Base-by-base conservation (phyloP, 2,888 invertebrate species). In the Salticus scenicus region DNA sequence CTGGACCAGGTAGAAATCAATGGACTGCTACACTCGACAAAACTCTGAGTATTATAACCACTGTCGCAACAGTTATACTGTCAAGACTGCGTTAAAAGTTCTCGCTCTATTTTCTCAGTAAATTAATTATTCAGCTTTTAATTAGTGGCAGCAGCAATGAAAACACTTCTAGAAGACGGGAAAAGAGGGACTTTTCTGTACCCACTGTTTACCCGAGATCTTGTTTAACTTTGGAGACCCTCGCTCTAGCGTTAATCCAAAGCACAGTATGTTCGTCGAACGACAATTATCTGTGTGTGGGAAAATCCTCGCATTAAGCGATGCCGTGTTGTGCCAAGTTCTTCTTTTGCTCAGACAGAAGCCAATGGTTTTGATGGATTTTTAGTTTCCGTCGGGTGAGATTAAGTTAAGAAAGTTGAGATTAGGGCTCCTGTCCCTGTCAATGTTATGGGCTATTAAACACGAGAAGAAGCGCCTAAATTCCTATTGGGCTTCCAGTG, bases 21-120 rank as follows among this genome's bases (percentile, higher is more conserved):
- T 81, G 81, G 81, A 57, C 63, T 27, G 28, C 73, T 28, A 12
- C 69, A 70, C 77, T 77, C 77, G 30, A 57, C 63, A 41, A 69
- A 71, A 42, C 74, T 67, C 57, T 75, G 73, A 83, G 76, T 80
- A 75, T 63, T 75, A 64, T 42, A 76, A 67, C 82, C 82, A 83
- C 82, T 81, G 82, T 83, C 75, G 76, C 82, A 83, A 83, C 82
- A 83, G 82, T 83, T 83, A 83, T 76, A 83, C 82, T 83, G 82
- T 83, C 83, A 77, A 77, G 69, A 70, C 64, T 72, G 75, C 75
- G 83, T 77, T 57, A 77, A 84, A 84, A 77, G 83, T 84, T 84
- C 83, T 81, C 81, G 81, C 83, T 84, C 77, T 84, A 84, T 84
- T 84, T 84, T 84, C 83, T 84, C 83, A 77, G 83, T 84, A 84